These are phyloP conservation scores for Brassicogethes aeneus DNA, from an alignment of 2,888 invertebrate genomes.

Conservation along the genomic window DNA sequence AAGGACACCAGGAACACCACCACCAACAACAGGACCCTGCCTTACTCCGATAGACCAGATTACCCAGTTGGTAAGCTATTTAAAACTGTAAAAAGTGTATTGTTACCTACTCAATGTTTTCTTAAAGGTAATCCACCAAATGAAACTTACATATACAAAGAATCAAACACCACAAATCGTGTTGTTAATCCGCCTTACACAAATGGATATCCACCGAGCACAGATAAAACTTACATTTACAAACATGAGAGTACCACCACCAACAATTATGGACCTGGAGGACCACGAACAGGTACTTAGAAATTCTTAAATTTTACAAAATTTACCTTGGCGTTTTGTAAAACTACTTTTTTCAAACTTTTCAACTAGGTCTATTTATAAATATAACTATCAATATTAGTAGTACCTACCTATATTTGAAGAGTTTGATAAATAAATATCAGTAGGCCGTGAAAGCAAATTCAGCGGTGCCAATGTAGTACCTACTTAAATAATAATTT, in stretches of 20 bases:
- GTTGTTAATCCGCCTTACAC: constrained; percentile 20
- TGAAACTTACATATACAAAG: constrained; percentile 21
- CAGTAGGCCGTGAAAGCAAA: no score
- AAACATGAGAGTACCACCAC: constrained; percentile 29
- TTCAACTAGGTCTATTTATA: no score
- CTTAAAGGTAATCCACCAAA: constrained; percentile 19
- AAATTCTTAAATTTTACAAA: no score
- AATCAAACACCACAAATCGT: constrained; percentile 25
- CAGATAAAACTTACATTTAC: constrained; percentile 29
- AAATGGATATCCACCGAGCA: constrained; percentile 28
- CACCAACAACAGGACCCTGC: constrained; percentile 12
- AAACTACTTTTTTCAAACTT: no score
- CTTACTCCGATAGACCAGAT: constrained; percentile 7
- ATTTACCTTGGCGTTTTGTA: no score
- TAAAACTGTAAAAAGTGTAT: neutral
- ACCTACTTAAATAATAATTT: no score
- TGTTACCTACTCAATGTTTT: neutral
- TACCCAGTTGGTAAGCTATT: constrained; percentile 12
- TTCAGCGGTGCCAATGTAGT: no score
- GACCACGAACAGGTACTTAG: constrained; percentile 6
- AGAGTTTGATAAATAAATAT: no score
- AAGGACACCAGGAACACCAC: constrained; percentile 22
- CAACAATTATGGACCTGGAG: constrained; percentile 22
- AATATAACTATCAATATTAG: no score
- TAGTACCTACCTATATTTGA: no score